Conservation (phyloP, 2,888 invertebrate species). For the Proisotoma minuta region DNA sequence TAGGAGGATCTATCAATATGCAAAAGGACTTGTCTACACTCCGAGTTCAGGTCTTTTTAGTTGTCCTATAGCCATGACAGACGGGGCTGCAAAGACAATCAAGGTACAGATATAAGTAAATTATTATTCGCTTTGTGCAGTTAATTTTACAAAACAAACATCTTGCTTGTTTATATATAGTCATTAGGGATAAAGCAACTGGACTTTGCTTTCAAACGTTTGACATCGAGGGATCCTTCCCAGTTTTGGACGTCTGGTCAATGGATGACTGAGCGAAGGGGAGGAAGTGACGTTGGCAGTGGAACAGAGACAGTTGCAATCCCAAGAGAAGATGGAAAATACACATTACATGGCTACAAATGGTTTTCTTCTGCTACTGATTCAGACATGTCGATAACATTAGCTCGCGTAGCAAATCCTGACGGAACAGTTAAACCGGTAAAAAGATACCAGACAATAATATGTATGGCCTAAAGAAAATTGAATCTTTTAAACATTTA, state of each 20-base stretch:
- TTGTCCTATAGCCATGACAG: conserved; percentile 60
- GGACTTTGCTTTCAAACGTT: conserved; percentile 45
- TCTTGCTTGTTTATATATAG: conserved; percentile 23
- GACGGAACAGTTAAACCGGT: conserved; percentile 48
- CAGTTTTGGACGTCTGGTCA: conserved; percentile 60
- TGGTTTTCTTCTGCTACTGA: conserved; percentile 61
- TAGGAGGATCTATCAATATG: conserved; percentile 54
- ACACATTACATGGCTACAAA: conserved; percentile 56
- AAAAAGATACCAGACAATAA: neutral
- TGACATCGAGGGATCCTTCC: conserved; percentile 52
- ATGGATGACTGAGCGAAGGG: conserved; percentile 60
- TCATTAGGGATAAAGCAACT: conserved; percentile 34
- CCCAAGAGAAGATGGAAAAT: conserved; percentile 50
- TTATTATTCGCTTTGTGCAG: neutral
- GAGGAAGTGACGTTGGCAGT: conserved; percentile 58
- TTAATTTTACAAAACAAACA: neutral
- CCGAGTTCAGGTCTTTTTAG: conserved; percentile 56
- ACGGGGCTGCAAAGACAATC: conserved; percentile 57
- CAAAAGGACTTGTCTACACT: conserved; percentile 54
- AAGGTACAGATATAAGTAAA: conserved; percentile 48
- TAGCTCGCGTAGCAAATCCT: conserved; percentile 54
- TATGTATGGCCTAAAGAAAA: neutral
- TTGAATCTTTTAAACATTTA: conserved; percentile 15
- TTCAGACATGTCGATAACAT: conserved; percentile 56
- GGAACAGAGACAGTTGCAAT: conserved; percentile 56